These are phyloP conservation scores for Nothocercus julius DNA, from an alignment of 2,113 vertebrate genomes.

Conservation along the genomic window DNA sequence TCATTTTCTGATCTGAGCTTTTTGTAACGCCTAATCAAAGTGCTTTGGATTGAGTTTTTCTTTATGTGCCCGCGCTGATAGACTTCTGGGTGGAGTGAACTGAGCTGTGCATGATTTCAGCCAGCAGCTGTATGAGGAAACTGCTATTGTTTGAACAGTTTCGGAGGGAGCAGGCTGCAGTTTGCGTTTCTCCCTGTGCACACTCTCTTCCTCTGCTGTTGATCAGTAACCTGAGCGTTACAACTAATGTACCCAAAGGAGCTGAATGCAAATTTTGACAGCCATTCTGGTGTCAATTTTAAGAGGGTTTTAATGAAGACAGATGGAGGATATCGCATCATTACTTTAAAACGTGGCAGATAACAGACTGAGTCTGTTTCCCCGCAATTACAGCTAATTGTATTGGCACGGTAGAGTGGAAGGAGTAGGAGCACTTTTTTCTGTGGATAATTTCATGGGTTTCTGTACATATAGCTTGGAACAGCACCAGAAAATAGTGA, in stretches of 20 bases:
- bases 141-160: slow-evolving; percentile 39
- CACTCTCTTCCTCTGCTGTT: neutral
- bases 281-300: slow-evolving; percentile 24
- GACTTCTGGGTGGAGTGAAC: slow-evolving; percentile 32
- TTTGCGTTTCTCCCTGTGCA: neutral
- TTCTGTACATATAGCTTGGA: neutral
- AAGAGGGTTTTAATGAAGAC: slow-evolving; percentile 43
- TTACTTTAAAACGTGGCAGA: slow-evolving; percentile 54
- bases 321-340: slow-evolving; percentile 57
- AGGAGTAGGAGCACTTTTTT: neutral
- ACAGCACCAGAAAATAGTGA: neutral
- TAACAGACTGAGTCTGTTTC: slow-evolving; percentile 55
- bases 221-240: slow-evolving; percentile 28
- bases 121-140: slow-evolving; percentile 19
- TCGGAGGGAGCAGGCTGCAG: neutral
- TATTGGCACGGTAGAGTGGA: neutral
- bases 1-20: accelerated
- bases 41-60: neutral
- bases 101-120: slow-evolving; percentile 3
- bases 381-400: slow-evolving; percentile 61
- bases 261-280: neutral
- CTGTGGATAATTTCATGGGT: neutral
- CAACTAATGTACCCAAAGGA: neutral
- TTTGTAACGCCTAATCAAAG: neutral
- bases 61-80: neutral